Conservation (phyloP, 2,113 vertebrate species). For the Alligator sinensis region DNA sequence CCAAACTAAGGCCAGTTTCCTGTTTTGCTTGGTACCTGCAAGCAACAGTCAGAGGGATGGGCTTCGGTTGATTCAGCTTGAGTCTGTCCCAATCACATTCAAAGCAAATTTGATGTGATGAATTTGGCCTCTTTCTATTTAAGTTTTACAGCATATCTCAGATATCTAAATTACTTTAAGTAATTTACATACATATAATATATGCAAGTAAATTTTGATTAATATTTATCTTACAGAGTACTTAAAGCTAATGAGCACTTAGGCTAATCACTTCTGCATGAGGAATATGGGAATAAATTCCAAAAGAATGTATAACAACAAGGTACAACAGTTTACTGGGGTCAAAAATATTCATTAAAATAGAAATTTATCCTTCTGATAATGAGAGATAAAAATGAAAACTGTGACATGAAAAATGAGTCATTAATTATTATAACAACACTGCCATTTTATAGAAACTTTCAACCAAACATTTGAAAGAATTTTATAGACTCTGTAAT, state of each 20-base stretch:
- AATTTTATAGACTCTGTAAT: neutral
- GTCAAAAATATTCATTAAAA: neutral
- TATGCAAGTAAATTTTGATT: conserved; percentile 6
- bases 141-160: neutral
- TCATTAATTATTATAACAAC: neutral
- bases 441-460: neutral
- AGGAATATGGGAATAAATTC: neutral
- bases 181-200: neutral
- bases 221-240: conserved; percentile 3
- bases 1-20: neutral
- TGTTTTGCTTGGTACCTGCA: neutral
- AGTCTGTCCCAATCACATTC: neutral
- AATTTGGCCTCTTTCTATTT: neutral
- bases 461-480: neutral
- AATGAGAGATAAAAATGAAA: neutral
- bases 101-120: neutral
- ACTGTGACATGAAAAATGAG: neutral
- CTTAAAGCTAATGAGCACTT: conserved; percentile 32
- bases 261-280: neutral
- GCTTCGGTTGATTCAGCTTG: neutral
- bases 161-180: conserved; percentile 8
- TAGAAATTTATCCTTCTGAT: neutral
- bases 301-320: neutral
- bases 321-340: neutral
- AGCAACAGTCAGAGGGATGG: neutral